Evolutionary conservation across 2,797 vertebrate species (phyloP).

Genomic region (Macrochelys suwanniensis): DNA sequence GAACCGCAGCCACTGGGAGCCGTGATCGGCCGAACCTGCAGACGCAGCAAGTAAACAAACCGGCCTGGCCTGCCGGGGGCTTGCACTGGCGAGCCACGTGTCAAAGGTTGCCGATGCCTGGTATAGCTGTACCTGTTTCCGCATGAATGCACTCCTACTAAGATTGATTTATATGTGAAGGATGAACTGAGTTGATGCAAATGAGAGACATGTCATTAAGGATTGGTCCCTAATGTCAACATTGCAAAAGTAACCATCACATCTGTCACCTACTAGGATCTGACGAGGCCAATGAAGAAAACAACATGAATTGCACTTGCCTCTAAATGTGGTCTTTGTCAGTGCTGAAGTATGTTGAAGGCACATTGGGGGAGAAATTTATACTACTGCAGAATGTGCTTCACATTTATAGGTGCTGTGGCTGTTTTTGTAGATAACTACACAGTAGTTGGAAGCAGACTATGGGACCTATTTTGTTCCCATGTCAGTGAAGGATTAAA

Average conservation of each 20-base stretch:
- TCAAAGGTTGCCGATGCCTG: too few relatives aligned
- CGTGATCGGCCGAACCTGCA: too few relatives aligned
- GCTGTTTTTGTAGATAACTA: not conserved
- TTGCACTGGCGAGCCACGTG: too few relatives aligned
- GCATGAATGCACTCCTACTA: too few relatives aligned
- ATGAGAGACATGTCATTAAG: not conserved
- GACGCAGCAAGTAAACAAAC: too few relatives aligned
- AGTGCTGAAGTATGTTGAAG: not conserved
- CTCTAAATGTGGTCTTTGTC: not conserved
- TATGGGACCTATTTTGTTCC: not conserved
- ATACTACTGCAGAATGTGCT: not conserved
- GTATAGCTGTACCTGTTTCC: too few relatives aligned
- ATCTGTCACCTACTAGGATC: not conserved
- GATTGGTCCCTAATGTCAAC: not conserved
- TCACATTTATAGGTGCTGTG: not conserved
- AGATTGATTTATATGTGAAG: not conserved
- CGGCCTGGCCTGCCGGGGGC: too few relatives aligned
- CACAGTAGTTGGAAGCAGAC: not conserved
- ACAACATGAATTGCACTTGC: not conserved
- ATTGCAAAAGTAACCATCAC: not conserved
- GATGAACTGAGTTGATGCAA: not conserved
- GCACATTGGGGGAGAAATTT: not conserved
- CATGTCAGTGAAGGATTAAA: not conserved
- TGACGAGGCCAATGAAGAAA: not conserved
- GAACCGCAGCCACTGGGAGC: too few relatives aligned